Conservation (phyloP, 2,113 vertebrate genomes). For the Sarotherodon lohbergeri region DNA sequence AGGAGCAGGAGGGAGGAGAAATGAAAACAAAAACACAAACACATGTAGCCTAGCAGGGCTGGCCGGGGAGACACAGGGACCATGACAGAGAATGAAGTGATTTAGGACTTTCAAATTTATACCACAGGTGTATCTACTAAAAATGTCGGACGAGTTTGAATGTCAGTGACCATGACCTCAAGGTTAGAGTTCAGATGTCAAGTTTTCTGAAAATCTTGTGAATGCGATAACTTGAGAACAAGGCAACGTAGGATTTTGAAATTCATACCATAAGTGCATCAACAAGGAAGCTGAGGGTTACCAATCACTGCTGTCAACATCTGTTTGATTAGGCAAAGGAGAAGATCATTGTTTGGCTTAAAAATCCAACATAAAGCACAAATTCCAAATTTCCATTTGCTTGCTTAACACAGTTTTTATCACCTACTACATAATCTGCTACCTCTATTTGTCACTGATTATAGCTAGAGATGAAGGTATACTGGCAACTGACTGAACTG, state of each 20-base stretch:
- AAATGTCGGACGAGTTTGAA: fast-evolving
- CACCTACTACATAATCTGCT: background rate
- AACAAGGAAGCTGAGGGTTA: too few species aligned
- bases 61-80: too few species aligned
- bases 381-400: background rate
- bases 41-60: too few species aligned
- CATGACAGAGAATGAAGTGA: background rate
- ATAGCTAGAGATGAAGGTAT: background rate
- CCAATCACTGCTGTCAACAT: too few species aligned
- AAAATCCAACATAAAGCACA: background rate
- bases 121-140: background rate
- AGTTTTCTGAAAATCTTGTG: background rate
- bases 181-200: background rate
- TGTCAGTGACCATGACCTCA: background rate
- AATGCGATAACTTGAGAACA: background rate
- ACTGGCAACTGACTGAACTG: background rate
- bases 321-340: background rate
- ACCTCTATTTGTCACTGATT: background rate
- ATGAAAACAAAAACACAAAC: too few species aligned
- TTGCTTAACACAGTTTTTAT: background rate
- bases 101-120: background rate
- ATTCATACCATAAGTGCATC: too few species aligned
- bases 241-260: background rate
- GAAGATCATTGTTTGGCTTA: background rate
- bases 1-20: too few species aligned